phyloP scores from a whole-genome alignment of 2,888 invertebrate species.

The Leucophenga maculata region DNA sequence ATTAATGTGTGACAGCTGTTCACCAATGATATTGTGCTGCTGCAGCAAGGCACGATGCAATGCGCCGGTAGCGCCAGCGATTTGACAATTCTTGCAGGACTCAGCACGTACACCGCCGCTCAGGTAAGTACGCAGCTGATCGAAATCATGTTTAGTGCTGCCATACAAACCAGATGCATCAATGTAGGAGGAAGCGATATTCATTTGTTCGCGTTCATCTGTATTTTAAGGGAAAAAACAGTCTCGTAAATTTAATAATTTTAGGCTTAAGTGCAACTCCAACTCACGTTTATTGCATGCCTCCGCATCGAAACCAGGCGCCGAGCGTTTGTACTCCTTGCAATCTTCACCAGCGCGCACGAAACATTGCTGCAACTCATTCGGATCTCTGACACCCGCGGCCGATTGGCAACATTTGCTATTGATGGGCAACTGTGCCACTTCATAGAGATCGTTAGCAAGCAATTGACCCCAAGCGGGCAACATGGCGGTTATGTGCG shows the following conservation, averaged over 20 bases:
- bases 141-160: slow-evolving; percentile 79
- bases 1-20: slow-evolving; percentile 80
- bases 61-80: slow-evolving; percentile 79
- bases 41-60: slow-evolving; percentile 81
- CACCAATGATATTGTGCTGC: slow-evolving; percentile 87
- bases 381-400: slow-evolving; percentile 55
- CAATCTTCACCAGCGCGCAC: slow-evolving; percentile 73
- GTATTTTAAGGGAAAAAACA: slow-evolving; percentile 34
- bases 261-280: neutral
- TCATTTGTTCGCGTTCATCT: slow-evolving; percentile 88
- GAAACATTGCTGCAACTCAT: slow-evolving; percentile 76
- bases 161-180: slow-evolving; percentile 90
- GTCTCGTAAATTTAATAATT: neutral
- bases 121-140: slow-evolving; percentile 80
- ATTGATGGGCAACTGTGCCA: slow-evolving; percentile 76
- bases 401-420: slow-evolving; percentile 61
- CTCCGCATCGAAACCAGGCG: slow-evolving; percentile 78
- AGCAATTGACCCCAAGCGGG: slow-evolving; percentile 87
- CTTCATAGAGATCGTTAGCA: slow-evolving; percentile 81
- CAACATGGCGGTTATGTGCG: slow-evolving; percentile 83
- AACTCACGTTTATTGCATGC: slow-evolving; percentile 78
- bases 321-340: slow-evolving; percentile 80
- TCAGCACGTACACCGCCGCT: slow-evolving; percentile 81
- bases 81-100: slow-evolving; percentile 79
- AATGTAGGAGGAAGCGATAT: slow-evolving; percentile 85